Base-by-base conservation (phyloP, 2,797 vertebrate genomes). In the Chaenodraco wilsoni region DNA sequence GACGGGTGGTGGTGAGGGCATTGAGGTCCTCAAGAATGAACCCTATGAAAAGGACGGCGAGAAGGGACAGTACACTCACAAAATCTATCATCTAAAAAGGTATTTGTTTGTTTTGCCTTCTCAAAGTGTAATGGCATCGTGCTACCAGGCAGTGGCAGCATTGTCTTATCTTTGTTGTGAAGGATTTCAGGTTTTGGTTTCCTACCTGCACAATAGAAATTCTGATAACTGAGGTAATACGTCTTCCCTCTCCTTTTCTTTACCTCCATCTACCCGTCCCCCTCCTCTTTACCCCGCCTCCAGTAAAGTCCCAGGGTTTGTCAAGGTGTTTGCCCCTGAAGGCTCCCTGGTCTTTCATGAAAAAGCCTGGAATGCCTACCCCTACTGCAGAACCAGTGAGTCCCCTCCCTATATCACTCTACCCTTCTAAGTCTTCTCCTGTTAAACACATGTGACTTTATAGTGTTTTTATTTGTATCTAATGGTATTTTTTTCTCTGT, bases 311-410 rank as follows among this genome's bases (percentile, higher is more conserved):
- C 97, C 97, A 52, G 90, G 73, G 0, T 98, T 96, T 88, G 93
- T 99, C 65, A 95, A 92, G 85, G 89, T 96, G 92, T 84, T 98
- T 15, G 96, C 97, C 68, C 97, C 97, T 1, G 96, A 96, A 74
- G 95, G 96, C 54, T 95, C 96, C 71, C 87, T 99, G 91, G 93
- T 96, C 59, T 98, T 98, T 81, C 96, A 98, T 0, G 98, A 98
- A 92, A 96, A 98, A 77, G 98, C 97, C 81, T 99, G 97, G 97
- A 99, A 99, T 0, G 96, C 96, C 0, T 99, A 98, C 67, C 98
- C 97, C 23, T 99, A 98, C 94, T 99, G 97, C 91, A 93, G 93
- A 93, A 99, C 98, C 85, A 95, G 98, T 98, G 93, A 96, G 96
- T 91, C 52, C 54, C 17, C 46, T 45, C 37, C 33, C 31, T 1